Evolutionary conservation across 2,888 invertebrate genomes (phyloP), one percentile per base, ranked within the genome.

Genomic region (Platypus cylindrus): DNA sequence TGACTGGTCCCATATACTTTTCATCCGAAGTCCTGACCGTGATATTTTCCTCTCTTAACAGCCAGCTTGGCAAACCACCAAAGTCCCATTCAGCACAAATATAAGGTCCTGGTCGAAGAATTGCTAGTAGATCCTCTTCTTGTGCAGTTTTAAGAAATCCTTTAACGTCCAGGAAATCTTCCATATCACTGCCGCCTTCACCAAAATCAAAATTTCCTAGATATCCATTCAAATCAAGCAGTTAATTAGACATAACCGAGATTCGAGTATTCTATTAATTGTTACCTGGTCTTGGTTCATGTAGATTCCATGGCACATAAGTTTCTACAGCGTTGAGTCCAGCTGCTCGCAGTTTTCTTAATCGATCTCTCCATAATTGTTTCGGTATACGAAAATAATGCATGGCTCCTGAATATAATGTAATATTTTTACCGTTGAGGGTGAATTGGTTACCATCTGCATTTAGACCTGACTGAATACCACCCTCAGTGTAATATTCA

Each of bases 21-120:
- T 44, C 38, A 33, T 59, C 54, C 7, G 47, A 51, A 7, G 61
- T 62, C 36, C 65, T 45, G 3, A 64, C 40, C 48, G 64, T 62
- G 54, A 74, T 67, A 15, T 63, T 53, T 1, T 64, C 60, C 41
- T 68, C 66, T 17, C 63, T 43, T 18, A 55, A 34, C 15, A 56
- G 37, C 56, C 56, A 56, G 39, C 53, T 54, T 3, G 60, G 60
- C 13, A 62, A 46, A 2, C 63, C 62, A 9, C 63, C 63, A 40
- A 60, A 62, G 39, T 93, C 91, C 62, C 89, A 76, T 65, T 94
- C 93, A 11, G 84, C 86, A 58, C 90, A 89, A 46, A 93, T 90
- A 52, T 86, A 94, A 0, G 93, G 93, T 0, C 93, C 93, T 0
- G 86, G 80, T 15, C 93, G 66, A 1, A 93, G 61, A 30, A 93